phyloP scores from a whole-genome alignment of 2,113 vertebrate genomes.

The Vidua macroura region DNA sequence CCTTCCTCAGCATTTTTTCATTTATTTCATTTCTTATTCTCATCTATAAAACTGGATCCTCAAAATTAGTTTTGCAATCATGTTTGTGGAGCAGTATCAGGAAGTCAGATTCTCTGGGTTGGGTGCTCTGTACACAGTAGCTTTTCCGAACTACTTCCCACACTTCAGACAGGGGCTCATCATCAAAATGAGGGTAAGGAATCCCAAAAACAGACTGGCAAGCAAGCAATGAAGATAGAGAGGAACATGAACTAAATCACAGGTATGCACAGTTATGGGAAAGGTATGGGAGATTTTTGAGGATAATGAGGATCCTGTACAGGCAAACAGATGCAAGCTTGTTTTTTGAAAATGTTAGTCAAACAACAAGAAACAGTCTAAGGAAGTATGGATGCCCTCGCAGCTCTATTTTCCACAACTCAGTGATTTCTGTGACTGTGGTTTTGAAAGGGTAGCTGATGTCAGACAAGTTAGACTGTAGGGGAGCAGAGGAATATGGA shows the following conservation, averaged over 20 bases:
- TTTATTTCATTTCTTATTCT: background rate
- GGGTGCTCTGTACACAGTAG: rapidly evolving
- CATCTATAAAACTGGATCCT: background rate
- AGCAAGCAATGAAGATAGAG: background rate
- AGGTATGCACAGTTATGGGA: background rate
- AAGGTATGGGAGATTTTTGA: background rate
- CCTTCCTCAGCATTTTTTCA: background rate
- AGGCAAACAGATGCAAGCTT: background rate
- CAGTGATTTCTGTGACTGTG: background rate
- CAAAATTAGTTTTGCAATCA: background rate
- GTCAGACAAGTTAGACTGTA: conserved; percentile 10
- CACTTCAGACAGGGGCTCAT: background rate
- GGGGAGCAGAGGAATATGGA: conserved; percentile 11
- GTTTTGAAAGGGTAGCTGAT: conserved; percentile 22
- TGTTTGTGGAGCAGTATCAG: background rate
- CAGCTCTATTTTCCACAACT: background rate
- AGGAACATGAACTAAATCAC: background rate
- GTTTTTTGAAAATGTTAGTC: background rate
- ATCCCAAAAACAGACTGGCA: background rate
- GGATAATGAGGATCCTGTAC: background rate
- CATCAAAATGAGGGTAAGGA: background rate
- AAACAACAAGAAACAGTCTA: background rate
- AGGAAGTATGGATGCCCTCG: background rate
- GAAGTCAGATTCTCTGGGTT: background rate
- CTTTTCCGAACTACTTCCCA: background rate